Base-by-base conservation (phyloP, 1,140 invertebrate species). In the Euglossa dilemma region DNA sequence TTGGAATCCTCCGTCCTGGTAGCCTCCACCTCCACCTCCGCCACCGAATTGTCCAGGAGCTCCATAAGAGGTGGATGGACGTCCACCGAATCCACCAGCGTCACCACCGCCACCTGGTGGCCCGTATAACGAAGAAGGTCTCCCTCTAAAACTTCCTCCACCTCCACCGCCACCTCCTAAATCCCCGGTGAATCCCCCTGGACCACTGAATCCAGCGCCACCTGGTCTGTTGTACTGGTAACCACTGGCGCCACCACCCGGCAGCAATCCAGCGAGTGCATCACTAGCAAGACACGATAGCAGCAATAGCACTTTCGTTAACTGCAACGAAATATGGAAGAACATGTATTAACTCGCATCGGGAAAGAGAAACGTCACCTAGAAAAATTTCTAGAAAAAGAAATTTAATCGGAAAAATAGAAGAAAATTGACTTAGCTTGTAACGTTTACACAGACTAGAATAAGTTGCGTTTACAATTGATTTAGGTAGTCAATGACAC, bases 161-260 rank as follows among this genome's bases (percentile, higher is more conserved):
- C 85, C 83, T 8, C 66, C 77, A n/a, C 61, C 64, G n/a, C 82
- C 79, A 25, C 54, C 52, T 5, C 74, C 81, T n/a, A 80, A 0
- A 28, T 77, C 66, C 18, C 85, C 87, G 8, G 78, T 25, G n/a
- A 74, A 66, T 36, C 76, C 84, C 6, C 59, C 85, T 16, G 76
- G 18, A 50, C 79, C 67, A 28, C 83, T 82, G 36, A 75, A 86
- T 9, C 71, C 71, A 36, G 57, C 76, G 50, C 87, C 80, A 14
- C 75, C 77, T 54, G 86, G 89, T 85, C 92, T 89, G 84, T 92
- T 93, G 83, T 94, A 94, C 78, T 93, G 92, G 84, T 94, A 93
- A 71, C 92, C 92, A 83, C 88, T 85, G 54, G 75, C 72, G 75
- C 79, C 83, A 71, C 86, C 87, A 57, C 89, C 90, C 43, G 92